Evolutionary conservation across 2,888 invertebrate species (phyloP).

Genomic region (Rotaria magnacalcarata): DNA sequence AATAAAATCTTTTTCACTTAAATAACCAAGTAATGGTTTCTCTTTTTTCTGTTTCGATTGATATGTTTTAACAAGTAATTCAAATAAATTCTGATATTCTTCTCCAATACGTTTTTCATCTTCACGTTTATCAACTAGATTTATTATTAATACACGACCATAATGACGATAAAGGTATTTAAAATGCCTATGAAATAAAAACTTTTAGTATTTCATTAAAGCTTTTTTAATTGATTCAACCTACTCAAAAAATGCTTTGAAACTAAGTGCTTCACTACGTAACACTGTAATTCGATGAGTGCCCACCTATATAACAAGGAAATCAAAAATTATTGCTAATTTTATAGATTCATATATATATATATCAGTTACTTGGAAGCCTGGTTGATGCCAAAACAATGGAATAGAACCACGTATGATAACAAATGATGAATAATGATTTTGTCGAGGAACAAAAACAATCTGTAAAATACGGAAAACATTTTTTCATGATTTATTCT

Average conservation of each 20-base stretch:
- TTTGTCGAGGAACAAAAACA: constrained; percentile 31
- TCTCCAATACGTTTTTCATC: constrained; percentile 33
- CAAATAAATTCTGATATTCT: not conserved
- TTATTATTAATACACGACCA: constrained; percentile 40
- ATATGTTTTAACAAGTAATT: constrained; percentile 80
- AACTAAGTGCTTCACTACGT: constrained; percentile 38
- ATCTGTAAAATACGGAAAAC: not conserved
- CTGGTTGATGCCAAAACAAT: constrained; percentile 97
- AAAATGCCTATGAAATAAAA: not conserved
- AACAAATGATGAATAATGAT: constrained; percentile 68
- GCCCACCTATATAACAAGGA: constrained; percentile 35
- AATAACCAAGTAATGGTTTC: constrained; percentile 75
- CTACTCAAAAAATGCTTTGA: constrained; percentile 40
- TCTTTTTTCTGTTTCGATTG: constrained; percentile 63
- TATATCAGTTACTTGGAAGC: constrained; percentile 69
- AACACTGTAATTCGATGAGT: constrained; percentile 42
- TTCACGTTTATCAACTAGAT: not conserved
- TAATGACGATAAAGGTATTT: constrained; percentile 15
- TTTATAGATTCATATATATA: not conserved
- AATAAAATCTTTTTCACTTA: constrained; percentile 34
- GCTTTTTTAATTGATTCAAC: constrained; percentile 35
- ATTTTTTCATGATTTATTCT: no score
- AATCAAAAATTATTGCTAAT: not conserved
- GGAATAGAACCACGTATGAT: constrained; percentile 90
- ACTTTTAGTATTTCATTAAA: not conserved